Evolutionary conservation across 2,113 vertebrate species (phyloP).

Genomic region (Machaerirhynchus nigripectus): DNA sequence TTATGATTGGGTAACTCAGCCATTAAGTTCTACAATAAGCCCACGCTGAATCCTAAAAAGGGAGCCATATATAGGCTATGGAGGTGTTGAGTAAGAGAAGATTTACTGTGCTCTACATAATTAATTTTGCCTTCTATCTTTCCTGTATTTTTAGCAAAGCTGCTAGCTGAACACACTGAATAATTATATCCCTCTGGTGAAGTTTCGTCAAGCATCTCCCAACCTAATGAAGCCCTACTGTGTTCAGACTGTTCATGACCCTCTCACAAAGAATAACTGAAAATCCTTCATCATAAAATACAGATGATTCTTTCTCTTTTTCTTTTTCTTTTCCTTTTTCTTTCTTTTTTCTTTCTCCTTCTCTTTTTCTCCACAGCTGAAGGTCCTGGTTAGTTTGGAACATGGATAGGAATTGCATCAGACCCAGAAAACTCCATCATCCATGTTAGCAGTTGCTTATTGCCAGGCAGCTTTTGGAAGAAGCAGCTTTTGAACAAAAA

Average conservation of each 20-base stretch:
- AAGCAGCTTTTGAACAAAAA: neutral
- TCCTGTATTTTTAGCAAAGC: neutral
- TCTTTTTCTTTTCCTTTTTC: too few species aligned
- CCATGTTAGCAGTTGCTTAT: neutral
- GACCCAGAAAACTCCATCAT: neutral
- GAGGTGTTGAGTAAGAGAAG: slow-evolving; percentile 40
- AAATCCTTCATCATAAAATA: neutral
- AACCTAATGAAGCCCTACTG: neutral
- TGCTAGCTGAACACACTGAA: neutral
- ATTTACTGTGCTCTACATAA: slow-evolving; percentile 34
- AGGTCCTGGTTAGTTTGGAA: neutral
- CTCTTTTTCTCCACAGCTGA: neutral
- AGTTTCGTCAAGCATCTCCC: neutral
- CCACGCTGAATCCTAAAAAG: slow-evolving; percentile 47
- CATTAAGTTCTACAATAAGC: slow-evolving; percentile 38
- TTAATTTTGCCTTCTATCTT: slow-evolving; percentile 31
- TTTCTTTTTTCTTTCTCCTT: neutral
- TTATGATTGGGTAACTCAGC: slow-evolving; percentile 51
- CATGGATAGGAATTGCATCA: neutral
- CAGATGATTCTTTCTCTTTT: neutral
- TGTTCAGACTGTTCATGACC: neutral
- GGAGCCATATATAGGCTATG: slow-evolving; percentile 34
- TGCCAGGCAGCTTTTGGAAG: neutral
- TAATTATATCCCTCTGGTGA: neutral
- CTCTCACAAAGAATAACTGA: neutral